phyloP scores from a whole-genome alignment of 2,113 vertebrate species.

The Oceanodroma tethys region DNA sequence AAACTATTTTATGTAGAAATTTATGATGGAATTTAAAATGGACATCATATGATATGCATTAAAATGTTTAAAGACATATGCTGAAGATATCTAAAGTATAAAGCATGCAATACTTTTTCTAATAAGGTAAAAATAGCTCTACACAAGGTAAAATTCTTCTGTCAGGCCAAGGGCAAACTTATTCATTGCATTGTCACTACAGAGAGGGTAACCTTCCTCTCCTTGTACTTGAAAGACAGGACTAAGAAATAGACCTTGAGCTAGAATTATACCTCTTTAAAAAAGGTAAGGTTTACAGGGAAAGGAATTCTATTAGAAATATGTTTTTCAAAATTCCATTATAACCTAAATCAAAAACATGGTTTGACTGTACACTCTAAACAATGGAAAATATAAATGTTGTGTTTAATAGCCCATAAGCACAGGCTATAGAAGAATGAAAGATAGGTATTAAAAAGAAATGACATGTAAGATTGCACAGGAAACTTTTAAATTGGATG shows the following conservation, averaged over 20 bases:
- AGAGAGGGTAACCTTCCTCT: background rate
- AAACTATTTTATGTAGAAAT: background rate
- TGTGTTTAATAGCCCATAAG: background rate
- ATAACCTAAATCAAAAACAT: background rate
- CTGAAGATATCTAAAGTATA: background rate
- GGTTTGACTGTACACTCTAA: background rate
- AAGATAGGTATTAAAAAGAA: background rate
- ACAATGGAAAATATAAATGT: background rate
- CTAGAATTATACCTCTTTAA: background rate
- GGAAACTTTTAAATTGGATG: background rate
- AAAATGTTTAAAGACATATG: background rate
- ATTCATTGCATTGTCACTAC: background rate
- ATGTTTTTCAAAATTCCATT: conserved; percentile 25
- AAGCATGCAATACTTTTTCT: background rate
- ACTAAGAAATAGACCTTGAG: conserved; percentile 10
- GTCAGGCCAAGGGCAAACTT: conserved; percentile 32
- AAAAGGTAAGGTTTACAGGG: background rate
- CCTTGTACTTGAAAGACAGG: background rate
- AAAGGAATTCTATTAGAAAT: background rate
- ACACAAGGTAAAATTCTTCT: background rate
- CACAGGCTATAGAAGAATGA: background rate
- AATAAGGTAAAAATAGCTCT: conserved; percentile 14
- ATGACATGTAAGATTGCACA: fast-evolving
- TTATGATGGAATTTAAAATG: background rate
- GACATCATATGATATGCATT: background rate